phyloP scores from a whole-genome alignment of 1,140 invertebrate genomes.

The Venustaconcha ellipsiformis region DNA sequence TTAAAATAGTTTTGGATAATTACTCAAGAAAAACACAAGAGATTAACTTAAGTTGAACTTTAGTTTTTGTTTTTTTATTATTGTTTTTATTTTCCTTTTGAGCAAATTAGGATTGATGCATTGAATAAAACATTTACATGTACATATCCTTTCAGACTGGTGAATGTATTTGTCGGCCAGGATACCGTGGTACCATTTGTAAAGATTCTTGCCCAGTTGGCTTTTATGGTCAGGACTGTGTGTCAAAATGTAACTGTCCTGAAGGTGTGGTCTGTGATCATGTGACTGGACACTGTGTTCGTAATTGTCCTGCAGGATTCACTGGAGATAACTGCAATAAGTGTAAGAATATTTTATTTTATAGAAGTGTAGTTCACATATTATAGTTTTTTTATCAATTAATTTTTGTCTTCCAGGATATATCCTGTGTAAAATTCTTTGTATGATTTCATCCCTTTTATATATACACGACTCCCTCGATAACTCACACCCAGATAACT shows the following conservation, averaged over 20 bases:
- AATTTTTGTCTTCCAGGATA: too few species aligned
- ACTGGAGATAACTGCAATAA: constrained; percentile 83
- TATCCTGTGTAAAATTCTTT: too few species aligned
- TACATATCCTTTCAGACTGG: constrained; percentile 76
- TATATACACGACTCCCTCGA: too few species aligned
- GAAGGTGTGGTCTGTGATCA: constrained; percentile 80
- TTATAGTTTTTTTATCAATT: background rate
- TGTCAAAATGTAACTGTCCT: constrained; percentile 64
- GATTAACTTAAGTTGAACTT: too few species aligned
- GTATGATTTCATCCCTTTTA: too few species aligned
- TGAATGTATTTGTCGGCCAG: constrained; percentile 86
- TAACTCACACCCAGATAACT: too few species aligned
- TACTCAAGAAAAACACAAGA: too few species aligned
- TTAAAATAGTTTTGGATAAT: too few species aligned
- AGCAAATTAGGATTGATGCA: background rate
- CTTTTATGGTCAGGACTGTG: constrained; percentile 67
- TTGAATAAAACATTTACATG: background rate
- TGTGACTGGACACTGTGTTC: constrained; percentile 82
- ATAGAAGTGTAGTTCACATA: background rate
- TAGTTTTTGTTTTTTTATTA: too few species aligned
- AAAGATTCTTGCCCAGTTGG: constrained; percentile 58
- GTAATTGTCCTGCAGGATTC: constrained; percentile 87
- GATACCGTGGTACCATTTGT: constrained; percentile 69
- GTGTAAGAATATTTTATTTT: constrained; percentile 55
- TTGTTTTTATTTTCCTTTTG: background rate